Percentiles rank a stretch among this genome's conserved stretches.
phyloP scores from a whole-genome alignment of 2,113 vertebrate species.

The Rafetus swinhoei region DNA sequence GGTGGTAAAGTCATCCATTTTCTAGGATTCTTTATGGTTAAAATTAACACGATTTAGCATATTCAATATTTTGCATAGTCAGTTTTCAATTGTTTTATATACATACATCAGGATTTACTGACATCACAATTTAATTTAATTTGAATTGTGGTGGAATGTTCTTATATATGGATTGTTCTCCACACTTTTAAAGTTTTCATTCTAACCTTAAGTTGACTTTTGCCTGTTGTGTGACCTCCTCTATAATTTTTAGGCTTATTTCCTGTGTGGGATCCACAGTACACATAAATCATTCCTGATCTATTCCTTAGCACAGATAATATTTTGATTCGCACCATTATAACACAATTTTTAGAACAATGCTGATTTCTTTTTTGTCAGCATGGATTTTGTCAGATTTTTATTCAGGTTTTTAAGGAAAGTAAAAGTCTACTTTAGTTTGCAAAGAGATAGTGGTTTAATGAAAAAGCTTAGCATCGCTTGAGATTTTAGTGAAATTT shows the following conservation, averaged over 20 bases:
- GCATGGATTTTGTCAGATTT: neutral
- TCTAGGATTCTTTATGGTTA: neutral
- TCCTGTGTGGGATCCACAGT: conserved; percentile 45
- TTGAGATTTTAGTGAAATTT: neutral
- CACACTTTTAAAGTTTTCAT: conserved; percentile 40
- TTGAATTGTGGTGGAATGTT: neutral
- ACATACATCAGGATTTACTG: accelerated
- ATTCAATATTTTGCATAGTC: neutral
- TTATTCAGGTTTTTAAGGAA: neutral
- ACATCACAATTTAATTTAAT: neutral
- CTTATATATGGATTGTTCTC: neutral
- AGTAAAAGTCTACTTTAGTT: neutral
- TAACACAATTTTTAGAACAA: conserved; percentile 33
- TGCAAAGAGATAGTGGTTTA: neutral
- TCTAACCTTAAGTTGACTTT: conserved; percentile 34
- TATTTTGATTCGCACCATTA: conserved; percentile 48
- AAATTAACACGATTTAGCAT: neutral
- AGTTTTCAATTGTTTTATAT: neutral
- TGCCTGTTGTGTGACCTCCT: conserved; percentile 19
- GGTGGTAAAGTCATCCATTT: neutral
- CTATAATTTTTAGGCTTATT: conserved; percentile 52
- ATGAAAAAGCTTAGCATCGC: neutral
- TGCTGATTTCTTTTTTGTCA: conserved; percentile 32
- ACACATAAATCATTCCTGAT: conserved; percentile 19
- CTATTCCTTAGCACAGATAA: conserved; percentile 40